Conservation (phyloP, 2,113 vertebrate species). For the Hystrix brachyura region DNA sequence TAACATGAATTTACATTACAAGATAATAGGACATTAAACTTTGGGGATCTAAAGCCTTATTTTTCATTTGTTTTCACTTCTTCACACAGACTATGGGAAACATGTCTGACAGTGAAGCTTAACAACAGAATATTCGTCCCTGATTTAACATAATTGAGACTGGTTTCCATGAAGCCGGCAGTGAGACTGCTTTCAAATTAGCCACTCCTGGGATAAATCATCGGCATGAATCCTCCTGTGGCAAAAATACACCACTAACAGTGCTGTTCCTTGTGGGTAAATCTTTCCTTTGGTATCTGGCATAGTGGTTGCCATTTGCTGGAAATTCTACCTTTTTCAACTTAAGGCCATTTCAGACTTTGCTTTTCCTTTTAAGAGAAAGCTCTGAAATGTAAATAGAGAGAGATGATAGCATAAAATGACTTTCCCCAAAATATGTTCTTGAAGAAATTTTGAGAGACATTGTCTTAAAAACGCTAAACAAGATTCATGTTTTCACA, state of each 20-base stretch:
- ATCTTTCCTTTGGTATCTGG: slow-evolving; percentile 13
- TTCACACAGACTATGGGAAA: background rate
- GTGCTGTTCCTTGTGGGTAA: background rate
- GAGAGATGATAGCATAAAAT: background rate
- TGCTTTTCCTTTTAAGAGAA: slow-evolving; percentile 18
- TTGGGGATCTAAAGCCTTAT: slow-evolving; percentile 34
- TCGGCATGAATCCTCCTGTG: background rate
- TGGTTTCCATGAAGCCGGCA: background rate
- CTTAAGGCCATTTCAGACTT: slow-evolving; percentile 18
- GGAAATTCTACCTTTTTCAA: background rate
- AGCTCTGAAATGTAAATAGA: slow-evolving; percentile 6
- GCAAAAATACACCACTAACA: background rate
- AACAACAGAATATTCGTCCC: background rate
- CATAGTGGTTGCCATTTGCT: background rate
- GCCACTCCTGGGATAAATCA: background rate
- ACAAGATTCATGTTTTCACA: background rate
- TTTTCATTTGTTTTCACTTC: slow-evolving; percentile 50
- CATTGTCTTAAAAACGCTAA: background rate
- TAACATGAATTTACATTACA: slow-evolving; percentile 54
- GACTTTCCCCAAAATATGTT: background rate
- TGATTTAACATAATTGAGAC: slow-evolving; percentile 36
- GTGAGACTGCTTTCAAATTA: slow-evolving; percentile 23
- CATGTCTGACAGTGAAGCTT: background rate
- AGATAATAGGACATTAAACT: slow-evolving; percentile 48
- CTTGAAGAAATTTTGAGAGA: slow-evolving; percentile 13